A percentile compares a stretch with the other conserved stretches of the same genome.
Conservation (phyloP, 2,888 invertebrate species). For the Brachypterus glaber region DNA sequence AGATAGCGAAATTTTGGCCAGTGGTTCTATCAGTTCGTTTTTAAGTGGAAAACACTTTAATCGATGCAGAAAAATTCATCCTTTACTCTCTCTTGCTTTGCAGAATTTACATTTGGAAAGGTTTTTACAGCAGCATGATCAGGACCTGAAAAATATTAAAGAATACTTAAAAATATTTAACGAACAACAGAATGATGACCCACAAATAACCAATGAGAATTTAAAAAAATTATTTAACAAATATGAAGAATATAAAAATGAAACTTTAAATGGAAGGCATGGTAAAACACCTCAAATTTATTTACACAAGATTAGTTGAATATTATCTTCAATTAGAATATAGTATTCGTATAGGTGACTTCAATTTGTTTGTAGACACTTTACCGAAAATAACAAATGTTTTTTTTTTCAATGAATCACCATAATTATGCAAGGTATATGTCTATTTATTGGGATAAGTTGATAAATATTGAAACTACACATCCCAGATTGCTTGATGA, state of each 20-base stretch:
- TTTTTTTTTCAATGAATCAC: slow-evolving; percentile 20
- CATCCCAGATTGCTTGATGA: slow-evolving; percentile 14
- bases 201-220: slow-evolving; percentile 19
- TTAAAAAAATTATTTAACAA: slow-evolving; percentile 15
- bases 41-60: slow-evolving; percentile 17
- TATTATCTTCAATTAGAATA: slow-evolving; percentile 18
- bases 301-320: slow-evolving; percentile 18
- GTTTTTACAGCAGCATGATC: slow-evolving; percentile 18
- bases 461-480: slow-evolving; percentile 16
- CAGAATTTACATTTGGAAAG: slow-evolving; percentile 24
- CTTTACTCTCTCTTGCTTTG: slow-evolving; percentile 18
- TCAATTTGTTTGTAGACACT: slow-evolving; percentile 18
- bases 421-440: slow-evolving; percentile 19
- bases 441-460: slow-evolving; percentile 17
- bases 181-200: slow-evolving; percentile 17
- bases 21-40: slow-evolving; percentile 16
- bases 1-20: slow-evolving; percentile 13
- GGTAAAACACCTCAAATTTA: slow-evolving; percentile 20
- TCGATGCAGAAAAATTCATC: slow-evolving; percentile 18
- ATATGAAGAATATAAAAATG: slow-evolving; percentile 20
- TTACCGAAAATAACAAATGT: slow-evolving; percentile 20
- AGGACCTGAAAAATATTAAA: slow-evolving; percentile 14
- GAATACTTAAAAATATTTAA: slow-evolving; percentile 20
- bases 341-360: slow-evolving; percentile 23
- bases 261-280: slow-evolving; percentile 19